These are phyloP conservation scores for Hycleus cichorii DNA, from an alignment of 1,140 invertebrate species.

Conservation along the genomic window DNA sequence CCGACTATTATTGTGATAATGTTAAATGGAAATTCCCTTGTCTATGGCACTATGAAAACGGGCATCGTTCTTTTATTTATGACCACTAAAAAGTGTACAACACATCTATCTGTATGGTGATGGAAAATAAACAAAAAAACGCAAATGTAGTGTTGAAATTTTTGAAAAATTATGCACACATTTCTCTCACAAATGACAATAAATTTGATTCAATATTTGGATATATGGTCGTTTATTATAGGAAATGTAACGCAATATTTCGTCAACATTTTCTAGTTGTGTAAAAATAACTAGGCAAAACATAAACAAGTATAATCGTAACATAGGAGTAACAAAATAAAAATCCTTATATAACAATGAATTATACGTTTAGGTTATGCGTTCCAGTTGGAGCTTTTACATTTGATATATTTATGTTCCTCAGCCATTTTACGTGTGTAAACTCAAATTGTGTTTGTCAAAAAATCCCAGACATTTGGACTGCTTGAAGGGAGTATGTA, in stretches of 20 bases:
- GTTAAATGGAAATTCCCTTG: too few species aligned
- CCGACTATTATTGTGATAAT: neutral
- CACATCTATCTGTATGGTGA: too few species aligned
- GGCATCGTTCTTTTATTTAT: too few species aligned
- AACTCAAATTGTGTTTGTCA: conserved; percentile 28
- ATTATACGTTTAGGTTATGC: conserved; percentile 18
- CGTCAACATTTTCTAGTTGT: neutral
- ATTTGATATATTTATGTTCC: conserved; percentile 25
- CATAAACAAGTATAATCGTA: neutral
- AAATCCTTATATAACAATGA: conserved; percentile 20
- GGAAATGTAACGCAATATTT: neutral
- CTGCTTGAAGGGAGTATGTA: conserved; percentile 4
- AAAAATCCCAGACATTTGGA: conserved; percentile 13
- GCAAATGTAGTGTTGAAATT: too few species aligned
- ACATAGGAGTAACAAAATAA: neutral
- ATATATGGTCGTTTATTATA: too few species aligned
- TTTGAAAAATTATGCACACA: too few species aligned
- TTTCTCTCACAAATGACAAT: too few species aligned
- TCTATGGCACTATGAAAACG: too few species aligned
- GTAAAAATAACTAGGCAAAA: neutral
- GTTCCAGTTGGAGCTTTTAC: conserved; percentile 19
- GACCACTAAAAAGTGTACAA: too few species aligned
- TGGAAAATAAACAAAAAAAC: too few species aligned
- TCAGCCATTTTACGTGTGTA: conserved; percentile 8
- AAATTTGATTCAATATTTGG: too few species aligned